phyloP scores from a whole-genome alignment of 2,113 vertebrate genomes.

The Microcebus murinus region DNA sequence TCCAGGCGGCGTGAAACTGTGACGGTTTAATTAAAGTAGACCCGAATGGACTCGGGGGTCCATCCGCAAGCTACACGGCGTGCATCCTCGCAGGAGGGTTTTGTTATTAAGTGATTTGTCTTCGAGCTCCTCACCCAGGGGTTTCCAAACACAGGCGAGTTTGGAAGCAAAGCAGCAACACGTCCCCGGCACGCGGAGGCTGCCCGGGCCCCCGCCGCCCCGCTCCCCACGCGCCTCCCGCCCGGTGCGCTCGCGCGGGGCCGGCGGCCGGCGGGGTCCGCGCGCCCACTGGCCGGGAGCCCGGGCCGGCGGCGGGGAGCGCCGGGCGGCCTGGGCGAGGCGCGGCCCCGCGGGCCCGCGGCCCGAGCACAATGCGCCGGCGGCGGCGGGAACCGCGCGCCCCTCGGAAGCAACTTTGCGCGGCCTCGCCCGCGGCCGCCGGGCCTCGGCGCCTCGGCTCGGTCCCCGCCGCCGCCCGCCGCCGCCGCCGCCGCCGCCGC shows the following conservation, averaged over 20 bases:
- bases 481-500: background rate
- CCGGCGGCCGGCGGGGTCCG: background rate
- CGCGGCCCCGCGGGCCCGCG: conserved; percentile 65
- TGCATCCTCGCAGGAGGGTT: background rate
- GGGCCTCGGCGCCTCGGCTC: conserved; percentile 32
- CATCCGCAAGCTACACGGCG: background rate
- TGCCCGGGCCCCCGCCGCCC: background rate
- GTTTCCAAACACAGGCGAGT: background rate
- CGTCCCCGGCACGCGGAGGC: background rate
- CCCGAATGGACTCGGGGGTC: background rate
- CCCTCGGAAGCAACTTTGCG: conserved; percentile 51
- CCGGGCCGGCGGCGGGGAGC: background rate
- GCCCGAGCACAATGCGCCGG: conserved; percentile 71
- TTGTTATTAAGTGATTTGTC: background rate
- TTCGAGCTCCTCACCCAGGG: background rate
- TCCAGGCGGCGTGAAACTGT: background rate
- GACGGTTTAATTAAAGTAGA: background rate
- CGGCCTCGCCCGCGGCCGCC: conserved; percentile 59
- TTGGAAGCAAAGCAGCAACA: background rate
- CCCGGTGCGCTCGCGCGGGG: background rate
- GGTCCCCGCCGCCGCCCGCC: background rate
- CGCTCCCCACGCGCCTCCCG: background rate
- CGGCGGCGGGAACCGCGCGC: conserved; percentile 63
- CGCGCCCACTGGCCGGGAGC: background rate
- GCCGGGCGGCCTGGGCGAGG: background rate